Conservation (phyloP, 1,140 invertebrate species). For the Globodera rostochiensis region DNA sequence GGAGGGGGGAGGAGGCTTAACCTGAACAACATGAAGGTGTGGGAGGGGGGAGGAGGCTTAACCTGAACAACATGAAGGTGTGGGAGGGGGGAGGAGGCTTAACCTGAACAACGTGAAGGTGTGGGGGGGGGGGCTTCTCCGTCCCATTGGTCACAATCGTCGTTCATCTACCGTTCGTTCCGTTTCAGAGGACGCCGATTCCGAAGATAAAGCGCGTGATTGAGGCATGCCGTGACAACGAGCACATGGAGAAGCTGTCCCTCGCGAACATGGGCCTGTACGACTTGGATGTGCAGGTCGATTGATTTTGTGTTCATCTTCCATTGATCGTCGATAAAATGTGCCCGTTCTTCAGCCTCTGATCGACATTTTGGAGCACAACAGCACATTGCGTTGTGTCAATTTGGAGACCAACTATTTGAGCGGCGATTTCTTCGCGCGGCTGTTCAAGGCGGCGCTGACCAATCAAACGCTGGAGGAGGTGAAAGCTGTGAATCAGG, state of each 20-base stretch:
- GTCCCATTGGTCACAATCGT: conserved; percentile 24
- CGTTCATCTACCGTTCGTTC: conserved; percentile 10
- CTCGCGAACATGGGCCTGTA: conserved; percentile 69
- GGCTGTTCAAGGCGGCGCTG: conserved; percentile 60
- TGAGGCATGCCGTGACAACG: conserved; percentile 68
- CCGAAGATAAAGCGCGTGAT: conserved; percentile 67
- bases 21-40: conserved; percentile 66
- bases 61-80: conserved; percentile 67
- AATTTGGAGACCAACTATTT: conserved; percentile 70
- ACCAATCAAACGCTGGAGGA: conserved; percentile 61
- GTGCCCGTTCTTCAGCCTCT: conserved; percentile 63
- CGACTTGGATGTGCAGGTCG: conserved; percentile 68
- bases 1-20: neutral
- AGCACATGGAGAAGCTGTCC: conserved; percentile 66
- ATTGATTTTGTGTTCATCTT: neutral
- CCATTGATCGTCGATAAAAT: neutral
- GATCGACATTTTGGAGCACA: conserved; percentile 66
- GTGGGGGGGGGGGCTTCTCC: conserved; percentile 41
- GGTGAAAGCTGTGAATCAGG: conserved; percentile 65
- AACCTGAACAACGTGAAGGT: conserved; percentile 67
- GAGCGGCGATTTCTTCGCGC: conserved; percentile 65
- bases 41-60: conserved; percentile 13
- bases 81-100: too few species aligned
- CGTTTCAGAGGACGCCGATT: conserved; percentile 67
- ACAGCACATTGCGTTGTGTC: conserved; percentile 67